Evolutionary conservation across 2,888 invertebrate species (phyloP), one percentile per base, ranked within the genome.

Genomic region (Galerucella pusilla): DNA sequence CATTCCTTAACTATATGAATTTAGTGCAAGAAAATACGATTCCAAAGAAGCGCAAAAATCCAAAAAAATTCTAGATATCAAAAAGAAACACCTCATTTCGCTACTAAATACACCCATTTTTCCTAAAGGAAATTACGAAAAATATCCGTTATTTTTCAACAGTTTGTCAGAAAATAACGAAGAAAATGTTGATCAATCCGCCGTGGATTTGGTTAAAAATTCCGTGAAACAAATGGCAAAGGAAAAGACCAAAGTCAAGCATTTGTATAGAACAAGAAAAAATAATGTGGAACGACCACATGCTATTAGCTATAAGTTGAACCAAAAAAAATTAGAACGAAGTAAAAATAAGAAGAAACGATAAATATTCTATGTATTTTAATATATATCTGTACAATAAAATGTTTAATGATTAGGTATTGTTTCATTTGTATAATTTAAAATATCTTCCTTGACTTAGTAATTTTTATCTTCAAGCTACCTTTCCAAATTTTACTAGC

Each of bases 91-190:
- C 35, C 84, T 94, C 6, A 86, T 87, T 12, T 78, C 86, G 0
- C 82, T 93, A 67, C 82, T 94, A 20, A 85, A 88, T 0, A 90
- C 90, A 61, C 92, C 93, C 0, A 83, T 94, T 52, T 92, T 94
- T 81, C 93, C 94, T 0, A 90, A 88, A 82, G 93, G 93, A 0
- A 93, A 93, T 84, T 93, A 91, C 73, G 92, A 91, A 81, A 92
- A 90, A 81, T 92, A 91, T 85, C 90, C 91, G 1, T 86, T 89
- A 0, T 85, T 83, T 76, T 79, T 84, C 2, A 80, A 84, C 12
- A 66, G 63, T 7, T 72, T 74, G 14, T 10, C 63, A 7, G 57
- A 63, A 68, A 28, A 68, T 4, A 74, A 64, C n/a, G 68, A 78
- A 5, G 73, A 49, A n/a, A 64, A 68, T 42, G 86, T 73, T 10